Conservation (phyloP, 2,113 vertebrate genomes). For the Apodemus speciosus region DNA sequence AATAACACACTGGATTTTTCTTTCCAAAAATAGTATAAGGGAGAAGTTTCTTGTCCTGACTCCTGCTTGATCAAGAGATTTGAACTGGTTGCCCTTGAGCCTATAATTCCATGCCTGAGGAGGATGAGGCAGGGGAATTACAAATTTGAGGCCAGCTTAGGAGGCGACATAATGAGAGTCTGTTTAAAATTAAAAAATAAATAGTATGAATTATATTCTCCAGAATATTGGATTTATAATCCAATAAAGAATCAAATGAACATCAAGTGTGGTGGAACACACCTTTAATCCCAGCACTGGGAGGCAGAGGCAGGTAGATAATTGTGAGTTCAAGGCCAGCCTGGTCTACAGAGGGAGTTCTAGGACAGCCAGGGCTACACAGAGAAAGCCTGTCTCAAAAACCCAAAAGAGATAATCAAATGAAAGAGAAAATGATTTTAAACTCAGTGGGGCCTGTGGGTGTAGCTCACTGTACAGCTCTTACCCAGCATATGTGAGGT, state of each 20-base stretch:
- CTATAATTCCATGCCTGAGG: not conserved
- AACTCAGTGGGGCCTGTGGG: not conserved
- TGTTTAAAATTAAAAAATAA: not conserved
- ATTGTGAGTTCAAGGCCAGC: not conserved
- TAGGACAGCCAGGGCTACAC: not conserved
- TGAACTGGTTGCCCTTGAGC: not conserved
- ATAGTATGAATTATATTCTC: not conserved
- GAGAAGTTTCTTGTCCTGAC: not conserved
- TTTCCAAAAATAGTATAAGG: not conserved
- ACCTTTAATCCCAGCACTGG: not conserved
- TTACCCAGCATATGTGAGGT: not conserved
- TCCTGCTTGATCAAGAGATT: not conserved
- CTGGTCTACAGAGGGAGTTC: not conserved
- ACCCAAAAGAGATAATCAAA: not conserved
- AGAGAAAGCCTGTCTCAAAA: not conserved
- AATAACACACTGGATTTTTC: not conserved
- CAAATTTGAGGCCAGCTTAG: not conserved
- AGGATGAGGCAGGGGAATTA: not conserved
- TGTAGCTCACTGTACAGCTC: not conserved
- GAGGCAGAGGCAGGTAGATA: not conserved
- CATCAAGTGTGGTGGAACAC: not conserved
- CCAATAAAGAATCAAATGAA: not conserved
- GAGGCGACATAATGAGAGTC: not conserved
- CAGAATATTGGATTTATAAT: not conserved
- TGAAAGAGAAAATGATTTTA: not conserved